Conservation (phyloP, 2,113 vertebrate species). For the Pseudopipra pipra region DNA sequence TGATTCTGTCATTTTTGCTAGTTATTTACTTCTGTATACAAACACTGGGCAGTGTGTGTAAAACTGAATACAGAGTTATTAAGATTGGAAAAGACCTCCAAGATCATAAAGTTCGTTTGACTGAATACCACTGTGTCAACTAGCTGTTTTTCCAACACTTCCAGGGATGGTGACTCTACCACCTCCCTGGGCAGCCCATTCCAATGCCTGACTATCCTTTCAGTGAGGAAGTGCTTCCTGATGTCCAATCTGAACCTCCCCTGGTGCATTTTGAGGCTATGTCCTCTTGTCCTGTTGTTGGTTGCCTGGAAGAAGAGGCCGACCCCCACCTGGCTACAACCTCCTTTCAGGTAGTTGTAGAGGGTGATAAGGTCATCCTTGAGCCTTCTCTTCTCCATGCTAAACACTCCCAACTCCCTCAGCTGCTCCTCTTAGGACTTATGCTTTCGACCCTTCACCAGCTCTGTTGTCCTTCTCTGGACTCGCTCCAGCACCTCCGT, state of each 20-base stretch:
- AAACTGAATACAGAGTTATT: background rate
- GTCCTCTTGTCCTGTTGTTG: background rate
- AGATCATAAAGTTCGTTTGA: background rate
- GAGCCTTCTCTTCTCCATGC: background rate
- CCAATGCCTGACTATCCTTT: background rate
- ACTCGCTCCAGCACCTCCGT: rapidly evolving
- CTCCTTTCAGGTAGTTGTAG: background rate
- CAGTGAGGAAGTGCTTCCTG: background rate
- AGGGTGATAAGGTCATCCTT: background rate
- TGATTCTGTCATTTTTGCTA: background rate
- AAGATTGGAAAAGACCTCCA: background rate
- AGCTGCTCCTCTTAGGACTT: background rate
- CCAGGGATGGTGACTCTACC: background rate
- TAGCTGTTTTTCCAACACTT: background rate
- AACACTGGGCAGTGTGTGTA: background rate
- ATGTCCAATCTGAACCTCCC: background rate
- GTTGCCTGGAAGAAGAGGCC: background rate
- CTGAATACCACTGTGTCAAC: rapidly evolving
- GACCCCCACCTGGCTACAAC: rapidly evolving
- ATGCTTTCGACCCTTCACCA: background rate
- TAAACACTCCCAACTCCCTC: background rate
- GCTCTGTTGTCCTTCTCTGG: background rate
- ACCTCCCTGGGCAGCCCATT: background rate
- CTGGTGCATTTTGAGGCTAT: background rate
- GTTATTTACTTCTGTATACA: background rate